These are phyloP conservation scores for Monodelphis domestica DNA, from an alignment of 2,797 vertebrate genomes.

Conservation along the genomic window DNA sequence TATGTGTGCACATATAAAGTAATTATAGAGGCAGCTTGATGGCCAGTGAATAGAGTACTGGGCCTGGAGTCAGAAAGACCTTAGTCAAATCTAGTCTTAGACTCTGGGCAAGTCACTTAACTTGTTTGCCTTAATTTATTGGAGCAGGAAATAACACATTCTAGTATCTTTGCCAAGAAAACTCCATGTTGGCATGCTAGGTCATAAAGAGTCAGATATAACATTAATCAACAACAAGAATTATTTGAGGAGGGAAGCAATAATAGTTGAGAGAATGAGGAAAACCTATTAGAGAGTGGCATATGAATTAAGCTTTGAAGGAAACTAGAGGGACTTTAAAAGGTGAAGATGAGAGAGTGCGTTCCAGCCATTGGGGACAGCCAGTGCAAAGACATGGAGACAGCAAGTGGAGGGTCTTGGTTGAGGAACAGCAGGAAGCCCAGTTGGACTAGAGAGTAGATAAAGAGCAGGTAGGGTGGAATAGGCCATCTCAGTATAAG, in stretches of 20 bases:
- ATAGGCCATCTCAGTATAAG: background rate
- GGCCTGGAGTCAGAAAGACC: background rate
- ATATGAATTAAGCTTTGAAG: background rate
- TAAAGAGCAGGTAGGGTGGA: background rate
- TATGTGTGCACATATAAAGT: background rate
- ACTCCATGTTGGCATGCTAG: background rate
- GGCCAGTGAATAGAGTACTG: background rate
- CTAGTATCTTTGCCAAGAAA: background rate
- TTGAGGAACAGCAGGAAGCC: background rate
- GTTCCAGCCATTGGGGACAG: background rate
- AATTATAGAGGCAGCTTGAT: background rate
- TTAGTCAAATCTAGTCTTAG: background rate
- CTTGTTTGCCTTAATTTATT: background rate
- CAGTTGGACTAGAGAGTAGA: background rate
- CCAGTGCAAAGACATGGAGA: background rate
- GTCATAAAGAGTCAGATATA: background rate
- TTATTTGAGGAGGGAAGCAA: background rate
- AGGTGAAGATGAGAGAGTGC: background rate
- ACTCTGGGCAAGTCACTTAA: background rate
- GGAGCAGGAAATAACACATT: background rate
- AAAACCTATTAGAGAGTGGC: background rate
- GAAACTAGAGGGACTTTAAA: background rate
- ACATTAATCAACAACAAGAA: no score
- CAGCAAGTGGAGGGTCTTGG: accelerated
- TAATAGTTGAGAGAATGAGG: background rate